Evolutionary conservation across 2,888 invertebrate species (phyloP).

Genomic region (Drosophila fulvimacula): DNA sequence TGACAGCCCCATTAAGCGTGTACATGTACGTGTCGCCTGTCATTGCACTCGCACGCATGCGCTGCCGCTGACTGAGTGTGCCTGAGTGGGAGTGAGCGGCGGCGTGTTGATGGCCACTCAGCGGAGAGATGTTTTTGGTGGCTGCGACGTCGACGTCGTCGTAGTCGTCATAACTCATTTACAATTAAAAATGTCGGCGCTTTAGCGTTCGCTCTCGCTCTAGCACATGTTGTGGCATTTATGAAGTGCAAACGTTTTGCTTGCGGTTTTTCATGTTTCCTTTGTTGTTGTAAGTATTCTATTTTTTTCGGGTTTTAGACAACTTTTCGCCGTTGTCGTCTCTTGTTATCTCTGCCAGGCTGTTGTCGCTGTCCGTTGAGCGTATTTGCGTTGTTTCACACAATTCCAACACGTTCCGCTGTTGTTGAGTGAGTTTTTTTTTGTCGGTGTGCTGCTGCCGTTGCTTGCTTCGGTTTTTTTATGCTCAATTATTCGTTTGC

Average conservation of each 20-base stretch:
- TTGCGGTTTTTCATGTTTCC: slow-evolving; percentile 80
- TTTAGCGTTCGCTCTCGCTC: slow-evolving; percentile 51
- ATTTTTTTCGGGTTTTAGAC: slow-evolving; percentile 53
- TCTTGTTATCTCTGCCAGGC: slow-evolving; percentile 61
- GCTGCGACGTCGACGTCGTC: slow-evolving; percentile 37
- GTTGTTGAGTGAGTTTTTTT: slow-evolving; percentile 50
- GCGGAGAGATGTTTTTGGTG: slow-evolving; percentile 46
- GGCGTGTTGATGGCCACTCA: slow-evolving; percentile 71
- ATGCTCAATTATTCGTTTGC: slow-evolving; percentile 7
- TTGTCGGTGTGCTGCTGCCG: background rate
- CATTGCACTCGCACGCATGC: slow-evolving; percentile 71
- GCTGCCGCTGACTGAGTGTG: slow-evolving; percentile 33
- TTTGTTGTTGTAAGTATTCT: slow-evolving; percentile 18
- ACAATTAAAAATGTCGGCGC: slow-evolving; percentile 84
- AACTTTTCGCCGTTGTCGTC: slow-evolving; percentile 74
- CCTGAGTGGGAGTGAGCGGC: slow-evolving; percentile 58
- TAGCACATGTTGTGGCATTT: slow-evolving; percentile 64
- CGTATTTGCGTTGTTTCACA: slow-evolving; percentile 73
- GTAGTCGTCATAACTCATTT: slow-evolving; percentile 79
- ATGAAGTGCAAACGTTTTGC: slow-evolving; percentile 83
- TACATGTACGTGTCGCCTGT: slow-evolving; percentile 32
- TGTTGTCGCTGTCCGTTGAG: slow-evolving; percentile 46
- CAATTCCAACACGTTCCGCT: slow-evolving; percentile 81
- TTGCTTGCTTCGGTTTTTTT: background rate
- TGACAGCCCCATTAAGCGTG: slow-evolving; percentile 51